Conservation (phyloP, 2,797 vertebrate genomes). For the Emydoidea blandingii region DNA sequence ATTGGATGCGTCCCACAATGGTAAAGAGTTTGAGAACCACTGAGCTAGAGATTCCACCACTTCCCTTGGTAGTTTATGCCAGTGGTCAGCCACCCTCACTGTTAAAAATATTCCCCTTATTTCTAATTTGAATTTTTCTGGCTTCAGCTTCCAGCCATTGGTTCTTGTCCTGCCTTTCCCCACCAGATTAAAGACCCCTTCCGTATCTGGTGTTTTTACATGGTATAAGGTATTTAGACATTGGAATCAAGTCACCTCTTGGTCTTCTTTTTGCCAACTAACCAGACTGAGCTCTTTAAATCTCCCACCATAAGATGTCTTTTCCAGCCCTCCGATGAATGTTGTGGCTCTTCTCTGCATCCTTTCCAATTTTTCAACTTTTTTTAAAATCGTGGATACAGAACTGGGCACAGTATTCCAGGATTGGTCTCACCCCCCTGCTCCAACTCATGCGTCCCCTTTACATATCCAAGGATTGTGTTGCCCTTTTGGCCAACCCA, state of each 20-base stretch:
- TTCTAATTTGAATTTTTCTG: not conserved
- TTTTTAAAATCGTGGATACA: not conserved
- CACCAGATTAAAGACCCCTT: not conserved
- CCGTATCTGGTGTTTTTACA: not conserved
- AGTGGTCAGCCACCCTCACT: not conserved
- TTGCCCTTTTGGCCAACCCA: not conserved
- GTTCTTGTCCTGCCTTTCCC: not conserved
- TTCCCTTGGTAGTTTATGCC: not conserved
- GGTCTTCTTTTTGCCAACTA: not conserved
- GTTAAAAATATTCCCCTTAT: not conserved
- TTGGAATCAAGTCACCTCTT: not conserved
- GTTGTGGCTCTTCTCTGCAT: not conserved
- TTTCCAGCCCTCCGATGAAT: not conserved
- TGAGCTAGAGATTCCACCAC: too few species aligned
- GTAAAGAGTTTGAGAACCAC: too few species aligned
- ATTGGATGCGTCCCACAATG: too few species aligned
- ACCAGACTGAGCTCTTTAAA: not conserved
- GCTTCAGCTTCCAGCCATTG: not conserved
- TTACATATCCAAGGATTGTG: not conserved
- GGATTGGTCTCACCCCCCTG: not conserved
- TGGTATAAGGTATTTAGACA: not conserved
- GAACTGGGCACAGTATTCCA: not conserved
- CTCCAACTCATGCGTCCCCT: not conserved
- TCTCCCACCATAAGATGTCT: not conserved
- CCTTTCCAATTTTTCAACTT: not conserved